Evolutionary conservation across 2,888 invertebrate genomes (phyloP), one percentile per base, ranked within the genome.

Genomic region (Gymnoscelis rufifasciata): DNA sequence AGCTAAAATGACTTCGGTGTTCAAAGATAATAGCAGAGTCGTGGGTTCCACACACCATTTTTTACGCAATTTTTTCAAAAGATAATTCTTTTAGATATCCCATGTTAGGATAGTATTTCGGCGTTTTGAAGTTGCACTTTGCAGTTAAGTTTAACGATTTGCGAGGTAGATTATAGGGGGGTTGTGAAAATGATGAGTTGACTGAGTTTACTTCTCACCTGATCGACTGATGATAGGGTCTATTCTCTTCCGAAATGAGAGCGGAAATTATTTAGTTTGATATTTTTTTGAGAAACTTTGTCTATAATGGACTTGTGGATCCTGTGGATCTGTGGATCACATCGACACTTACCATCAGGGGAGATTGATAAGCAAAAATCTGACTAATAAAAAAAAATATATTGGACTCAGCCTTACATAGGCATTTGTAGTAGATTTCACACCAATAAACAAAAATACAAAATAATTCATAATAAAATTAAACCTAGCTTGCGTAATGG

Each of bases 1-100:
- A 79, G 83, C 83, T 88, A 88, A 88, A 88, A 88, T 88, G 87
- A 88, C 83, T 88, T 87, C 71, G 87, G 84, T 88, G 88, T 87
- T 84, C 79, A 70, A 66, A 88, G 86, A 88, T 88, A 88, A 87
- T 86, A 82, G 82, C 68, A 55, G 67, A 64, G 67, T 61, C 73
- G 68, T 68, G 79, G 78, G 80, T 73, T 76, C 76, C 67, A 35
- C 35, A 76, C 64, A 71, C 76, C 72, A 76, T 83, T 86, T 86
- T 87, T 86, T 83, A 74, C 64, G 55, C 57, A 42, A 56, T 66
- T 71, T 78, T 78, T 80, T 80, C 60, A 64, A 53, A 60, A 72
- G 78, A 82, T 83, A 84, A 82, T 74, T 74, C 78, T 82, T 83
- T 83, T 78, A 77, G 76, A 83, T 74, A 76, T 75, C 68, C 69